Conservation (phyloP, 2,113 vertebrate species). For the Ptilorrhoa leucosticta region DNA sequence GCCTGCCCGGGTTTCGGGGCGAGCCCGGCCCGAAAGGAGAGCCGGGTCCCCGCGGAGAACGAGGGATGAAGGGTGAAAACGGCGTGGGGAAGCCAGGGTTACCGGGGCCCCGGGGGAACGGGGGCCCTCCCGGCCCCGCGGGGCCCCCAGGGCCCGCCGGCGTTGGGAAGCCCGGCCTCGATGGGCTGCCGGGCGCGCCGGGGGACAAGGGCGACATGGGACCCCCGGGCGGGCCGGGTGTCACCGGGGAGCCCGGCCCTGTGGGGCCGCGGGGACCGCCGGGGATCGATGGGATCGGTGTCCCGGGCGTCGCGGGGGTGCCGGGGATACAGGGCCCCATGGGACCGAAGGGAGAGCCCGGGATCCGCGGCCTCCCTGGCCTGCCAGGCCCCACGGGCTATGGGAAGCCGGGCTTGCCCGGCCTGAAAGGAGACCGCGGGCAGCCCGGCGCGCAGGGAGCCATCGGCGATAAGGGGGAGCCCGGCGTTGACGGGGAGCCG, state of each 20-base stretch:
- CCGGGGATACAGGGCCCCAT: conserved; percentile 81
- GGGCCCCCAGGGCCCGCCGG: conserved; percentile 75
- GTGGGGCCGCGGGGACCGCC: conserved; percentile 83
- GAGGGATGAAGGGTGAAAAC: conserved; percentile 88
- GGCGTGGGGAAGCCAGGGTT: conserved; percentile 89
- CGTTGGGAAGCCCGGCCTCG: conserved; percentile 85
- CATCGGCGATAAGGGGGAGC: conserved; percentile 87
- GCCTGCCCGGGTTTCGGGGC: conserved; percentile 83
- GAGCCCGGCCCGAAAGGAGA: conserved; percentile 87
- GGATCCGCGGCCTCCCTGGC: conserved; percentile 82
- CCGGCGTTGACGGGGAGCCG: conserved; percentile 79
- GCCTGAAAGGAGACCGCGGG: conserved; percentile 91
- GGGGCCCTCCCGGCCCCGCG: conserved; percentile 78
- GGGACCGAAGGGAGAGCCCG: conserved; percentile 89
- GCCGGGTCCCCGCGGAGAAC: conserved; percentile 82
- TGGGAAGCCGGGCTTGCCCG: conserved; percentile 88
- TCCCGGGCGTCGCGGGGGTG: conserved; percentile 82
- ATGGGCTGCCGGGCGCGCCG: conserved; percentile 81
- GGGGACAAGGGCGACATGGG: conserved; percentile 89
- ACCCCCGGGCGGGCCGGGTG: conserved; percentile 76
- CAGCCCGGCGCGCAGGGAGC: conserved; percentile 80
- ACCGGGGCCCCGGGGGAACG: conserved; percentile 81
- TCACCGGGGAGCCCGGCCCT: conserved; percentile 78
- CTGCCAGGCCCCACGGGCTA: conserved; percentile 86
- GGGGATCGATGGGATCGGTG: conserved; percentile 82